phyloP scores from a whole-genome alignment of 2,888 invertebrate species.

The Fissipunctia ypsillon region DNA sequence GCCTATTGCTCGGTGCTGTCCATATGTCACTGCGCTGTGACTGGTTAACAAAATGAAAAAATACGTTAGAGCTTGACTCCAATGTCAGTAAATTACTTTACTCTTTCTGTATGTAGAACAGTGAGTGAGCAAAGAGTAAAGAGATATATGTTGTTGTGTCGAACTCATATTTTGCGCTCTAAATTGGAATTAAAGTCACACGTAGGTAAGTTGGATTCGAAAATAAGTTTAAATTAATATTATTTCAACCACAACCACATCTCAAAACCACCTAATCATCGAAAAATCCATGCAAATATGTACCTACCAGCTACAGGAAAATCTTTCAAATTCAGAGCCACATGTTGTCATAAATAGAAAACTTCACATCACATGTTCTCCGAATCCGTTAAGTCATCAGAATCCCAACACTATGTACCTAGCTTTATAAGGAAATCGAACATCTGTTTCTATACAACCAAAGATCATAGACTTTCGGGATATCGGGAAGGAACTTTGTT shows the following conservation, averaged over 20 bases:
- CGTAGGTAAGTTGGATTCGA: not conserved
- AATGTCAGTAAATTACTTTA: constrained; percentile 42
- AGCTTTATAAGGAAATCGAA: constrained; percentile 43
- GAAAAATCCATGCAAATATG: not conserved
- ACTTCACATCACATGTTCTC: constrained; percentile 34
- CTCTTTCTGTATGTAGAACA: constrained; percentile 12
- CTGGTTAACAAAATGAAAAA: constrained; percentile 59
- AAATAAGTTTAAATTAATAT: not conserved
- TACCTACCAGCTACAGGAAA: not conserved
- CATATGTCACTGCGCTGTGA: constrained; percentile 55
- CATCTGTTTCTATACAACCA: constrained; percentile 45
- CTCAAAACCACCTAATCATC: not conserved
- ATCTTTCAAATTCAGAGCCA: not conserved
- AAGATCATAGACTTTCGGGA: constrained; percentile 5
- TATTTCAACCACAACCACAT: not conserved
- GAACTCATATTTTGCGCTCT: not conserved
- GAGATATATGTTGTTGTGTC: not conserved
- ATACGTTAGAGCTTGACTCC: constrained; percentile 28
- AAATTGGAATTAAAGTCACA: not conserved
- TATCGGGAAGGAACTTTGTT: constrained; percentile 13
- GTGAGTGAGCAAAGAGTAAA: not conserved
- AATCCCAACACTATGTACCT: constrained; percentile 21
- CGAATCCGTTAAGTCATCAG: constrained; percentile 37
- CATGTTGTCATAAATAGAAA: constrained; percentile 39
- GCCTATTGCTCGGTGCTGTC: constrained; percentile 43